Base-by-base conservation (phyloP, 1,140 invertebrate genomes). In the Pissodes strobi region DNA sequence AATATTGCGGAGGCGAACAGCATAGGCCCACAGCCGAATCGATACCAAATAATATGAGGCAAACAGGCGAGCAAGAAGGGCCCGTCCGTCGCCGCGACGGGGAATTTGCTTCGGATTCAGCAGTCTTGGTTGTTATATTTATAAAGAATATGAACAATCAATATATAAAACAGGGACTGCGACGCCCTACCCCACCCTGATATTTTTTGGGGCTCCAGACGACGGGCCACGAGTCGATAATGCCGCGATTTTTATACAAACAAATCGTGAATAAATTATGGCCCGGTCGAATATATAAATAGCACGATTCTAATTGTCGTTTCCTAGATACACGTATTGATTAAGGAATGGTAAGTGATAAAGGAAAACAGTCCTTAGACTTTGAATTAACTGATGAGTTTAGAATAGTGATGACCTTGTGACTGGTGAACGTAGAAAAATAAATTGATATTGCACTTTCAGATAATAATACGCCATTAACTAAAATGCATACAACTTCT, bases 141-240 rank as follows among this genome's bases (percentile, higher is more conserved):
- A 62, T 52, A 62, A 62, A 62, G 49, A 52, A 62, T 62, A 62
- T 62, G 59, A 62, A 51, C 49, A 62, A 62, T 62, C 59, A 30
- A 62, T 62, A n/a, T n/a, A 58, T 25, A 21, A 48, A 58, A 62
- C 45, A 43, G 45, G 57, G 34, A 8, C 46, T 60, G 45, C 6
- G 46, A 38, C 45, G 45, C 45, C 46, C 57, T 51, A 49, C 46
- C 46, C 46, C 45, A 51, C 10, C 57, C 37, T 17, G 56, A 58
- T n/a, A 45, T 58, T 58, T 58, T 58, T 58, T 43, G 56, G 56
- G 39, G 19, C 45, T 34, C 46, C 57, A 48, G 57, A 48, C 57
- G 45, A 17, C 27, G 21, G 45, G 27, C 10, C 2, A 21, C 17
- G 19, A 60, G 45, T 51, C 57, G 57, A 60, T 49, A 60, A 60